These are phyloP conservation scores for Limnephilus lunatus DNA, from an alignment of 2,888 invertebrate species.

Conservation along the genomic window DNA sequence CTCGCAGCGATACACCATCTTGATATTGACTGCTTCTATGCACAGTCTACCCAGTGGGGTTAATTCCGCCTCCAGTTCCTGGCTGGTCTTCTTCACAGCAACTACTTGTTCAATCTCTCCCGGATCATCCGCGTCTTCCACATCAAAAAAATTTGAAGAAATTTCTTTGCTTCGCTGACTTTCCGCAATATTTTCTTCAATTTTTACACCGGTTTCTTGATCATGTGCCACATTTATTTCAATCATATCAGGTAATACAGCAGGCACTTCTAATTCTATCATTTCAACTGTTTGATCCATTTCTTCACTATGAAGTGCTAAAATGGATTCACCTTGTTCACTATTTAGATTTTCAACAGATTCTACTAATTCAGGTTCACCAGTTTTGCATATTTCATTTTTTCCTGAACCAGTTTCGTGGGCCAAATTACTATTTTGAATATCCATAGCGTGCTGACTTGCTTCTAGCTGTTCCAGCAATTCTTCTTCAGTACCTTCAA, in stretches of 20 bases:
- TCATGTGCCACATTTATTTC: not conserved
- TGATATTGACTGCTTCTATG: slow-evolving; percentile 52
- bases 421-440: not conserved
- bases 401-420: not conserved
- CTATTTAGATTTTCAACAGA: not conserved
- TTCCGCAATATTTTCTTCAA: not conserved
- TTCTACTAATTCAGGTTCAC: not conserved
- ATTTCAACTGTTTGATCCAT: not conserved
- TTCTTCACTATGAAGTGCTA: not conserved
- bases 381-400: not conserved
- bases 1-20: slow-evolving; percentile 63
- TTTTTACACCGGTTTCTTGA: not conserved
- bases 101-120: not conserved
- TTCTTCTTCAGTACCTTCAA: slow-evolving; percentile 2
- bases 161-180: not conserved
- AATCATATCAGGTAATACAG: not conserved
- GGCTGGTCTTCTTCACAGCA: slow-evolving; percentile 39
- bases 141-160: not conserved
- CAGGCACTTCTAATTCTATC: not conserved
- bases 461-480: not conserved
- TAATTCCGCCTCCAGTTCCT: slow-evolving; percentile 59
- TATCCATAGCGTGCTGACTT: not conserved
- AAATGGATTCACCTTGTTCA: not conserved
- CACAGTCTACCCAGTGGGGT: slow-evolving; percentile 47
- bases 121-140: slow-evolving; percentile 19